Base-by-base conservation (phyloP, 1,140 invertebrate genomes). In the Zaprionus nigranus region DNA sequence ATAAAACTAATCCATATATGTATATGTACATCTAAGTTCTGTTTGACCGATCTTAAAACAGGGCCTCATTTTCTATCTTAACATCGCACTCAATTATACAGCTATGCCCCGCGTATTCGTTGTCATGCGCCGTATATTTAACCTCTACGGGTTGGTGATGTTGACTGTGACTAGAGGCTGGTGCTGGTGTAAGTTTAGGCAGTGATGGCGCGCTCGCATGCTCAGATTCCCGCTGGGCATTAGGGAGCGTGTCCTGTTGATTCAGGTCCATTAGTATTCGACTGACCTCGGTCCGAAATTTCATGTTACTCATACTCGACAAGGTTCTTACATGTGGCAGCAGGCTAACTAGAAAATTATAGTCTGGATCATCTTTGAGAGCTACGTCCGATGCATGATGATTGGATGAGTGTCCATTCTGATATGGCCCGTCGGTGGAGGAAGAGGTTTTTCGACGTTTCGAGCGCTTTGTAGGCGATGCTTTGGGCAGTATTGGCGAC, bases 41-140 rank as follows among this genome's bases (percentile, higher is more conserved):
- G 22, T 13, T 17, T 43, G 24, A 20, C 11, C 13, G 24, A 20
- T 46, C 59, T 53, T 67, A 88, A 40, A 68, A 38, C 30, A 90
- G 9, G 20, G 78, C 53, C 15, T 90, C 85, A 56, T 90, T 90
- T 60, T 90, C 85, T 58, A 90, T 90, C 40, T 90, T 90, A 46
- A 90, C 86, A 61, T 90, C 85, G 28, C 86, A 90, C 49, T 90
- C 85, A 20, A 90, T 56, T 34, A 76, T 63, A 1, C 81, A 81
- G 24, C 73, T 78, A 11, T 90, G 70, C 6, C 43, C 66, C 2
- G 76, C 30, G 40, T 51, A 77, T 7, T 24, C 9, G 13, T 40
- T 56, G 15, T 38, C 71, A 30, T 38, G 30, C 59, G 51, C 11
- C 22, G 26, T 59, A 66, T 65, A 63, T 38, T 67, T 78, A 1